Evolutionary conservation across 1,140 invertebrate genomes (phyloP).

Genomic region (Argopecten irradians): DNA sequence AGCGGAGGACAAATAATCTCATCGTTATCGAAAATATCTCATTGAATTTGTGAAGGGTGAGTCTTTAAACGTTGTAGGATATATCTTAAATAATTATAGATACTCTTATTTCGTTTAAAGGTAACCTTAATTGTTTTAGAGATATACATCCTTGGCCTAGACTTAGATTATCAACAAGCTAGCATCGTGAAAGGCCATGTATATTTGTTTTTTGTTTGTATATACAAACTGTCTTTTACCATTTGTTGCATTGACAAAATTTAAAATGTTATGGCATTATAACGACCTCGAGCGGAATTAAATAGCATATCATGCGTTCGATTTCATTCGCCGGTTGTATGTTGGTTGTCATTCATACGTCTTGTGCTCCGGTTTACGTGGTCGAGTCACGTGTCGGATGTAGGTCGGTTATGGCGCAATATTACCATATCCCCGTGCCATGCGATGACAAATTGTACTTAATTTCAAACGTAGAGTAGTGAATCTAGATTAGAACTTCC

Average conservation of each 20-base stretch:
- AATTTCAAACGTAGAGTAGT: neutral
- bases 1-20: neutral
- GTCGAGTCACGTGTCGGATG: neutral
- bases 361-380: neutral
- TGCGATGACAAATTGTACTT: neutral
- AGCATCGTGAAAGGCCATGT: neutral
- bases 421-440: neutral
- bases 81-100: too few relatives aligned
- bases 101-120: too few relatives aligned
- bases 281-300: neutral
- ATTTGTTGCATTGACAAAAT: neutral
- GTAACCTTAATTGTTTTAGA: too few relatives aligned
- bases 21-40: neutral
- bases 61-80: too few relatives aligned
- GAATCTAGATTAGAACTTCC: neutral
- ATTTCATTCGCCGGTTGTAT: neutral
- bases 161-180: neutral
- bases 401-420: neutral
- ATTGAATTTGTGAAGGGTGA: too few relatives aligned
- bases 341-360: neutral
- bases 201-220: neutral
- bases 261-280: neutral
- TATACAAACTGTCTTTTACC: neutral
- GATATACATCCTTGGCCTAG: neutral
- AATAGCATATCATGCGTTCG: neutral